phyloP scores from a whole-genome alignment of 2,888 invertebrate species.

The Parnassius mnemosyne region DNA sequence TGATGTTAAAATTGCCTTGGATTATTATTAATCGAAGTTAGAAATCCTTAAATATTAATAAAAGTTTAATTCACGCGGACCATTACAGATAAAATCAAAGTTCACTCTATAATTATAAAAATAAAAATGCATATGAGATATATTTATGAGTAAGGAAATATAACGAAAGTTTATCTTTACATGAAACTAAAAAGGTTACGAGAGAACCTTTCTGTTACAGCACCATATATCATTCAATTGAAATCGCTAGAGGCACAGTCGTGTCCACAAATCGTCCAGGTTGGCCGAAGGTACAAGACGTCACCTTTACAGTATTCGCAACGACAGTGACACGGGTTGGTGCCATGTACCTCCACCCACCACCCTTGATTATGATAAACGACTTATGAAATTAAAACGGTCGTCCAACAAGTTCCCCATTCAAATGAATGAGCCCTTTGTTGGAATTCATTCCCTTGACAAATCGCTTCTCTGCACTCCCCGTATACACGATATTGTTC shows the following conservation, averaged over 20 bases:
- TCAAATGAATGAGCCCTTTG: conserved; percentile 76
- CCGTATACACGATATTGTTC: conserved; percentile 59
- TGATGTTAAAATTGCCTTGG: too few species aligned
- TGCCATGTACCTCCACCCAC: conserved; percentile 43
- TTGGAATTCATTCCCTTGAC: conserved; percentile 77
- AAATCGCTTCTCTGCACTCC: conserved; percentile 72
- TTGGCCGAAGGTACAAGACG: conserved; percentile 72
- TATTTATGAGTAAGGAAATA: not conserved
- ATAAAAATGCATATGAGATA: too few species aligned
- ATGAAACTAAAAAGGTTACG: not conserved
- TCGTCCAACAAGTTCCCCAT: conserved; percentile 77
- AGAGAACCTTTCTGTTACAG: not conserved
- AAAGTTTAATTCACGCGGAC: too few species aligned
- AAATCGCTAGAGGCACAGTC: conserved; percentile 11
- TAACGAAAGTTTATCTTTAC: too few species aligned
- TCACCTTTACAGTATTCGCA: conserved; percentile 56
- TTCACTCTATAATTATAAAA: too few species aligned
- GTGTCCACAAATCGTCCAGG: conserved; percentile 52
- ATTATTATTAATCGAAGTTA: too few species aligned
- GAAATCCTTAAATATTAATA: too few species aligned
- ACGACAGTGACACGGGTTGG: conserved; percentile 77
- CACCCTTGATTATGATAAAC: conserved; percentile 78
- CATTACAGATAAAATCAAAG: too few species aligned
- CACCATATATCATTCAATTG: conserved; percentile 25
- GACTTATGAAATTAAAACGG: conserved; percentile 81